Base-by-base conservation (phyloP, 2,797 vertebrate genomes). In the Chelon labrosus region DNA sequence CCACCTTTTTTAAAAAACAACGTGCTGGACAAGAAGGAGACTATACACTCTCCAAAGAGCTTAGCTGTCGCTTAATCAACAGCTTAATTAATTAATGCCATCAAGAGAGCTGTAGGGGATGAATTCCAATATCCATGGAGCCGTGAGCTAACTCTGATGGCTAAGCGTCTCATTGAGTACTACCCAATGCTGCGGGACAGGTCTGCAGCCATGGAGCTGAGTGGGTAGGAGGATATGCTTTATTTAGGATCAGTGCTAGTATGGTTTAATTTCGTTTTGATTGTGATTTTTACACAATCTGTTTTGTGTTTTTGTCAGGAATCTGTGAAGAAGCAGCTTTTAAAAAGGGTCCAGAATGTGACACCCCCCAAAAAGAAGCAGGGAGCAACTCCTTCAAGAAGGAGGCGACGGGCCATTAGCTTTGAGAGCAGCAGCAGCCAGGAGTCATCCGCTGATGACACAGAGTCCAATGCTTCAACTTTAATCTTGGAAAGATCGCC, bases 111-210 rank as follows among this genome's bases (percentile, higher is more conserved):
- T 9, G 17, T 35, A 50, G 53, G 46, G 19, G 44, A 73, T 58
- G 70, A 73, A 0, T 51, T 65, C 46, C 54, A 51, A 10, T 58
- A 65, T 65, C 44, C 61, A 44, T 65, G 70, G 53, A 73, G 22
- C 53, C 61, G 2, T 41, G 54, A 73, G 10, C 27, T 41, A 38
- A 58, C 53, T 31, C 17, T 31, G 22, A 72, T 65, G 44, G 52
- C 70, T 51, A 58, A 65, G 39, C 16, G 16, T 54, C 63, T 60
- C 37, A 19, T 51, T 42, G 62, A 60, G 47, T 65, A 66, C 39
- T 66, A 52, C 47, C 68, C 52, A 55, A 63, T 71, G 60, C 69
- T 72, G 35, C 19, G 22, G 69, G 69, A 63, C 59, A 64, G 14
- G 7, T 49, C 41, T 54, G 41, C 16, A 31, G 39, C 56, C 25